Evolutionary conservation across 2,797 vertebrate species (phyloP).

Genomic region (Sebastolobus alascanus): DNA sequence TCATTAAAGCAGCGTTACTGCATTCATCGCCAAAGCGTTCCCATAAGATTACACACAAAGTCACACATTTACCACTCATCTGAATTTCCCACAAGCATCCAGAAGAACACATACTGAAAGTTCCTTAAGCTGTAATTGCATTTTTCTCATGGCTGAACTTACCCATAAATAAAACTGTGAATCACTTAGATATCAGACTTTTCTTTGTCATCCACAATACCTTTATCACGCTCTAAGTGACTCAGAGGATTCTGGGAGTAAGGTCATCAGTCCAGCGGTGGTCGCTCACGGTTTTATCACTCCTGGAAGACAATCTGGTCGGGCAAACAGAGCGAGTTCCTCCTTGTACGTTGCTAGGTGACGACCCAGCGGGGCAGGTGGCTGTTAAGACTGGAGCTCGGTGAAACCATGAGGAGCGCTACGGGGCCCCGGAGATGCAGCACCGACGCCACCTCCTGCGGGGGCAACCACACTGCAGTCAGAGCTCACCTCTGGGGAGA

Average conservation of each 20-base stretch:
- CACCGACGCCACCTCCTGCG: conserved; percentile 85
- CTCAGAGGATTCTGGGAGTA: conserved; percentile 26
- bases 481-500: conserved; percentile 86
- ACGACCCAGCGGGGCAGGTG: conserved; percentile 41
- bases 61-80: conserved; percentile 5
- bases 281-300: conserved; percentile 33
- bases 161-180: conserved; percentile 6
- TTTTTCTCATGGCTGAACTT: conserved; percentile 15
- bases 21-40: conserved; percentile 14
- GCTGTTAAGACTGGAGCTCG: conserved; percentile 41
- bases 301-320: conserved; percentile 51
- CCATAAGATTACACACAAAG: conserved; percentile 20
- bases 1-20: conserved; percentile 9
- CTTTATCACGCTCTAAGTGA: neutral
- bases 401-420: conserved; percentile 43
- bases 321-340: conserved; percentile 39
- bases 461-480: conserved; percentile 85
- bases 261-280: conserved; percentile 40
- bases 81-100: conserved; percentile 13
- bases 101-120: conserved; percentile 2
- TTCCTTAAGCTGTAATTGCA: conserved; percentile 13
- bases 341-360: conserved; percentile 68
- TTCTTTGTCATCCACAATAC: conserved; percentile 5
- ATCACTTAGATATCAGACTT: conserved; percentile 1
- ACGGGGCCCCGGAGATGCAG: conserved; percentile 69